Evolutionary conservation across 2,888 invertebrate genomes (phyloP), one percentile per base, ranked within the genome.

Genomic region (Melinaea menophilus): DNA sequence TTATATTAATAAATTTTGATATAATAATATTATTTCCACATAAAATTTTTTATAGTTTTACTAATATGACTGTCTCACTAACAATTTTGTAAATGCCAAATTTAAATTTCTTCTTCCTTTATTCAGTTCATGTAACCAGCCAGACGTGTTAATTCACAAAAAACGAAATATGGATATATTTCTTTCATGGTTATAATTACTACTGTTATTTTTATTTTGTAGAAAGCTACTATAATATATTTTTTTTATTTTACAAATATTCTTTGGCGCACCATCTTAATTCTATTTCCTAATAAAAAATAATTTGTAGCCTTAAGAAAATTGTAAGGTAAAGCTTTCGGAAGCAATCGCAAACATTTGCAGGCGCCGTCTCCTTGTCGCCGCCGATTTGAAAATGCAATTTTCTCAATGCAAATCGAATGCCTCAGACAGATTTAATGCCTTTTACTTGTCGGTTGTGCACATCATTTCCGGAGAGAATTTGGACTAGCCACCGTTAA

Each of bases 401-500:
- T 89, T 88, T 87, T 84, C 83, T 75, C 82, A 85, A 87, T 88
- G 88, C 85, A 88, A 88, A 88, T 88, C 86, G 86, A 88, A 88
- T 81, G 82, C 80, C 73, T 80, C 81, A 86, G 86, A 87, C 84
- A 84, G 85, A 87, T 87, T 88, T 88, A 88, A 89, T 88, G 85
- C 83, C 81, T 84, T 88, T 86, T 83, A 83, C 84, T 85, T 83
- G 82, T 79, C 79, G 82, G 80, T 84, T 86, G 84, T 82, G 82
- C 79, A 82, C 82, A 83, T 88, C 81, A 85, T 85, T 86, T 86
- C 83, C 81, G 79, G 72, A 71, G 75, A 80, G 77, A 79, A 79
- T 78, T 79, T 75, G 72, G 75, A 78, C 73, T 75, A 74, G 78
- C 77, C 73, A 31, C 71, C 76, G 71, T 71, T 71, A 70, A 68